These are phyloP conservation scores for Xylota segnis DNA, from an alignment of 2,888 invertebrate species.

Conservation along the genomic window DNA sequence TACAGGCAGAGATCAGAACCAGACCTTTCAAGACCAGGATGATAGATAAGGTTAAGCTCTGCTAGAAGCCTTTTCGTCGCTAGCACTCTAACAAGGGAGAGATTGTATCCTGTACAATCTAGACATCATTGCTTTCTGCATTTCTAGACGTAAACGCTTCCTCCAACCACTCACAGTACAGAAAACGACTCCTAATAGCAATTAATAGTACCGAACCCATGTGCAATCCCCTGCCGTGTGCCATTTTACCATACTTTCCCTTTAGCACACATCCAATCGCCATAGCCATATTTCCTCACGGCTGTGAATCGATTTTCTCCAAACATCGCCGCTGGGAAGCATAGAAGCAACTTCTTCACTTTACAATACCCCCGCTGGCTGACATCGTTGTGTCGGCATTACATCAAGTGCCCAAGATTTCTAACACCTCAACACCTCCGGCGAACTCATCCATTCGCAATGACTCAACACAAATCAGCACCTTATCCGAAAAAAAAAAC, in stretches of 20 bases:
- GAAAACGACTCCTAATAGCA: neutral
- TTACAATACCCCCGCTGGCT: slow-evolving; percentile 29
- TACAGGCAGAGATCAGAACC: no score
- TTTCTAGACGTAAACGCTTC: no score
- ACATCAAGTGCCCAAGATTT: slow-evolving; percentile 20
- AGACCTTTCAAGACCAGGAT: no score
- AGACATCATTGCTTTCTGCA: no score
- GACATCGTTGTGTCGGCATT: neutral
- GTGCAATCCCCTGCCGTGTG: neutral
- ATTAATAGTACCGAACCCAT: neutral
- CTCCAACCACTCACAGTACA: no score
- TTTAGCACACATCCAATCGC: neutral
- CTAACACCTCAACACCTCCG: slow-evolving; percentile 48
- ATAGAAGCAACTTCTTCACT: slow-evolving; percentile 41
- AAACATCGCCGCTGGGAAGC: neutral
- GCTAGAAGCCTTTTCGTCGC: no score
- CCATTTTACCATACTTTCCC: neutral
- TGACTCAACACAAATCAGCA: slow-evolving; percentile 41
- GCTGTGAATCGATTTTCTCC: neutral
- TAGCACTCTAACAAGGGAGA: no score
- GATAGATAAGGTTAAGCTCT: no score
- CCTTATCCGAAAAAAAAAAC: slow-evolving; percentile 20
- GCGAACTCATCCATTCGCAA: slow-evolving; percentile 36
- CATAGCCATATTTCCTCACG: neutral
- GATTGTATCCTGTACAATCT: no score